Percentiles rank a stretch among this genome's conserved stretches.
Evolutionary conservation across 1,140 invertebrate species (phyloP).

Genomic region (Thaumatotibia leucotreta): DNA sequence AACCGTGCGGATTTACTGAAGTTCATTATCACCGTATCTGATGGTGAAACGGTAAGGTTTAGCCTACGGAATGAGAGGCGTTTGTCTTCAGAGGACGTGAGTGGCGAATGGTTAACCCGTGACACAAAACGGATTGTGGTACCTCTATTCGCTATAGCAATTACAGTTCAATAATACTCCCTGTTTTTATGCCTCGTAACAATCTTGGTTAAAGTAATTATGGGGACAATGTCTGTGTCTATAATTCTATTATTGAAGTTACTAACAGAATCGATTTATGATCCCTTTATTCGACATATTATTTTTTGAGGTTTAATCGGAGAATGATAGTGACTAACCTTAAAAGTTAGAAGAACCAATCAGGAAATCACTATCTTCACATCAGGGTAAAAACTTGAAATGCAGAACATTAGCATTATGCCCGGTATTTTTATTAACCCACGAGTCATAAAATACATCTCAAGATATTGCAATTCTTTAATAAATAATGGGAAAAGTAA

Average conservation of each 20-base stretch:
- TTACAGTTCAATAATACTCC: background rate
- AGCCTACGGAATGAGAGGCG: background rate
- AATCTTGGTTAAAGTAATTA: too few species aligned
- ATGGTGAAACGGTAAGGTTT: background rate
- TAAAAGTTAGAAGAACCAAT: too few species aligned
- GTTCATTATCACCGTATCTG: background rate
- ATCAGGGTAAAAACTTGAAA: too few species aligned
- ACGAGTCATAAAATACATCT: background rate
- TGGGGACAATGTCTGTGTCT: too few species aligned
- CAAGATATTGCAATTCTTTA: background rate
- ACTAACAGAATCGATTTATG: too few species aligned
- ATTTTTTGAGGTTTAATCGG: too few species aligned
- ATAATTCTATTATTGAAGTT: too few species aligned
- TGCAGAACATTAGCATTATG: too few species aligned
- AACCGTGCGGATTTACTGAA: background rate
- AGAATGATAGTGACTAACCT: too few species aligned
- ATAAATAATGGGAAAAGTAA: background rate
- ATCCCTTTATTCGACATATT: too few species aligned
- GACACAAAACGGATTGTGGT: background rate
- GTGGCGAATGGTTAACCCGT: background rate
- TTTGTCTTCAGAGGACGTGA: background rate
- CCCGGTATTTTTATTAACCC: background rate
- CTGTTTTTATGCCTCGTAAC: too few species aligned
- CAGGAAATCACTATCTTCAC: too few species aligned
- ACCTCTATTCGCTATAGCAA: background rate